A percentile compares a stretch with the other conserved stretches of the same genome.
phyloP scores from a whole-genome alignment of 2,113 vertebrate species.

The Microcebus ravelobensis region DNA sequence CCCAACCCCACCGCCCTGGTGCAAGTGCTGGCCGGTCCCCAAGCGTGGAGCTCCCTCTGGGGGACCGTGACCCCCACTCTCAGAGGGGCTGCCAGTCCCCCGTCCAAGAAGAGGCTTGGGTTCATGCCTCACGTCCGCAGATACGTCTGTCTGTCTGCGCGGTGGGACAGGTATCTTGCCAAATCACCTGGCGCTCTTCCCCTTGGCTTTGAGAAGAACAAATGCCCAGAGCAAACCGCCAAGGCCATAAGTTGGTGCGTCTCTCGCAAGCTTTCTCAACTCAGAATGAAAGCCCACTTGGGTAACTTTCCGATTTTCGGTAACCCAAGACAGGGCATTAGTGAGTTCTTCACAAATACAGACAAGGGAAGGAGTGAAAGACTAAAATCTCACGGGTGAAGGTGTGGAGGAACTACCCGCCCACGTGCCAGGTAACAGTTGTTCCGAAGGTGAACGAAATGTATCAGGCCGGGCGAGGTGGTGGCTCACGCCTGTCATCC shows the following conservation, averaged over 20 bases:
- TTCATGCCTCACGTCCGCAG: slow-evolving; percentile 46
- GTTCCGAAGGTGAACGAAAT: neutral
- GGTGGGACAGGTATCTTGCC: slow-evolving; percentile 56
- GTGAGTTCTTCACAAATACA: slow-evolving; percentile 3
- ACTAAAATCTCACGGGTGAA: neutral
- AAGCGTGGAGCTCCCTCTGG: neutral
- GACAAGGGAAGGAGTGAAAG: neutral
- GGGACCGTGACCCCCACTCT: neutral
- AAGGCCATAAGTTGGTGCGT: slow-evolving; percentile 55
- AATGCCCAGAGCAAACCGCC: slow-evolving; percentile 38
- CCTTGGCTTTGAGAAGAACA: slow-evolving; percentile 50
- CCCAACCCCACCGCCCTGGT: neutral
- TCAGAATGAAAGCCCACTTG: slow-evolving; percentile 54
- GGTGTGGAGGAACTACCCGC: neutral
- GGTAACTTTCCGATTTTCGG: slow-evolving; percentile 30
- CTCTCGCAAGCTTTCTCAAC: slow-evolving; percentile 58
- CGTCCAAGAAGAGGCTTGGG: neutral
- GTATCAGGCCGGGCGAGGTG: neutral
- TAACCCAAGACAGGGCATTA: slow-evolving; percentile 8
- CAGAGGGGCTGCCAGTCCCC: neutral
- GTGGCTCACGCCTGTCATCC: no score
- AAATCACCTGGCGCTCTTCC: slow-evolving; percentile 70
- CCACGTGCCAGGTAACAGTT: neutral
- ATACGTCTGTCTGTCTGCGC: slow-evolving; percentile 60
- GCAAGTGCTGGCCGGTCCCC: neutral